A percentile compares a stretch with the other conserved stretches of the same genome.
Evolutionary conservation across 2,888 invertebrate genomes (phyloP).

Genomic region (Salticus scenicus): DNA sequence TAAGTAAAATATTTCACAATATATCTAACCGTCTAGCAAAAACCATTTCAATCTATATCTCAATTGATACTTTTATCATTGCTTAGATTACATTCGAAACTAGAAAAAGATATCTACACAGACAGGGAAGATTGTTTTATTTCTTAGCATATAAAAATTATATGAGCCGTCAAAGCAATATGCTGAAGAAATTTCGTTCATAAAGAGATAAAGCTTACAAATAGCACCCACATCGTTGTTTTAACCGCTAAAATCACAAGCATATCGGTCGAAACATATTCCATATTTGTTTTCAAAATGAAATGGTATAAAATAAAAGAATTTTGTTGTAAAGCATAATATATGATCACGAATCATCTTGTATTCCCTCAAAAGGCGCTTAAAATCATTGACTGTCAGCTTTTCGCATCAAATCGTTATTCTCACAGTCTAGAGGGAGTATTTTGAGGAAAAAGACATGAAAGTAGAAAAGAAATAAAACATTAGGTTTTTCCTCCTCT

Average conservation of each 20-base stretch:
- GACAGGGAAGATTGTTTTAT: no score
- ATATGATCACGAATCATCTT: constrained; percentile 28
- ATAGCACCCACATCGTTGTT: not conserved
- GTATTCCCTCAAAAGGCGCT: constrained; percentile 30
- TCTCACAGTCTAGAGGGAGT: constrained; percentile 42
- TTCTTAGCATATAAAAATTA: no score
- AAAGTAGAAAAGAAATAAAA: constrained; percentile 30
- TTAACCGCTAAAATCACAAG: not conserved
- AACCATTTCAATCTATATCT: no score
- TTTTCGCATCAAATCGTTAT: constrained; percentile 52
- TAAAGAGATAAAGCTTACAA: not conserved
- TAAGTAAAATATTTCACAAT: no score
- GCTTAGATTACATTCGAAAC: no score
- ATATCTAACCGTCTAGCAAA: no score
- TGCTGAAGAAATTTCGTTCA: no score
- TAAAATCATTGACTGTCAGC: constrained; percentile 53
- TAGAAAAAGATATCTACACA: no score
- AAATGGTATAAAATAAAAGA: not conserved
- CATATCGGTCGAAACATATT: not conserved
- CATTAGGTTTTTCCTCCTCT: constrained; percentile 35
- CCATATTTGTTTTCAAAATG: constrained; percentile 2
- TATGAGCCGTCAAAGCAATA: no score
- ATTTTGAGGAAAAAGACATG: constrained; percentile 37
- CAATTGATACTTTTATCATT: no score
- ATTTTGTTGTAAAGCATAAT: constrained; percentile 1